Percentiles rank a stretch among this genome's conserved stretches.
These are phyloP conservation scores for Indicator indicator DNA, from an alignment of 2,113 vertebrate genomes.

Conservation along the genomic window DNA sequence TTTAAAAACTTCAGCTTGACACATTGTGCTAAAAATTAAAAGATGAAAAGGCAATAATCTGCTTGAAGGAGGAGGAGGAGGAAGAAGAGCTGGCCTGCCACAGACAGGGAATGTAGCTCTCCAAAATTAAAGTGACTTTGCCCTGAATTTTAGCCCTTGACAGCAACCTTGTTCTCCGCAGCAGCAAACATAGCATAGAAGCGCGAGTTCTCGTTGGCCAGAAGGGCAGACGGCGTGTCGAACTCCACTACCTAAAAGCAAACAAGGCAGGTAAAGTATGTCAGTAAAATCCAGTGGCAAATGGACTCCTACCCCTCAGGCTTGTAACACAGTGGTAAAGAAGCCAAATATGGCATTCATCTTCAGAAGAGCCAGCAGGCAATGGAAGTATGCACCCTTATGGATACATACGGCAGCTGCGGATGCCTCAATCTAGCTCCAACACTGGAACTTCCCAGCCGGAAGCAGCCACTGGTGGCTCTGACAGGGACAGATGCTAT, in stretches of 20 bases:
- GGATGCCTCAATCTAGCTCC: neutral
- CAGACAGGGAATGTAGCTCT: constrained; percentile 69
- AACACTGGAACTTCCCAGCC: neutral
- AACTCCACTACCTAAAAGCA: constrained; percentile 92
- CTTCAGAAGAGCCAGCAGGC: neutral
- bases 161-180: constrained; percentile 90
- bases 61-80: constrained; percentile 56
- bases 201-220: constrained; percentile 91
- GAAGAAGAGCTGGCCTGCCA: constrained; percentile 70
- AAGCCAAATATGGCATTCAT: neutral
- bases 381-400: neutral
- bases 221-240: constrained; percentile 88
- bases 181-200: constrained; percentile 94
- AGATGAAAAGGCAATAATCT: constrained; percentile 75
- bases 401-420: neutral
- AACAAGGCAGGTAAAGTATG: neutral
- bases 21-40: constrained; percentile 74
- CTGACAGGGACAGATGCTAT: neutral
- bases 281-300: constrained; percentile 14
- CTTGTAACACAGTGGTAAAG: neutral
- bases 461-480: neutral
- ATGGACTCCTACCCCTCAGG: neutral
- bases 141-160: constrained; percentile 85
- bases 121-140: constrained; percentile 59
- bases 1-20: constrained; percentile 72